Evolutionary conservation across 2,888 invertebrate species (phyloP), one percentile per base, ranked within the genome.

Genomic region (Folsomia manolachei): DNA sequence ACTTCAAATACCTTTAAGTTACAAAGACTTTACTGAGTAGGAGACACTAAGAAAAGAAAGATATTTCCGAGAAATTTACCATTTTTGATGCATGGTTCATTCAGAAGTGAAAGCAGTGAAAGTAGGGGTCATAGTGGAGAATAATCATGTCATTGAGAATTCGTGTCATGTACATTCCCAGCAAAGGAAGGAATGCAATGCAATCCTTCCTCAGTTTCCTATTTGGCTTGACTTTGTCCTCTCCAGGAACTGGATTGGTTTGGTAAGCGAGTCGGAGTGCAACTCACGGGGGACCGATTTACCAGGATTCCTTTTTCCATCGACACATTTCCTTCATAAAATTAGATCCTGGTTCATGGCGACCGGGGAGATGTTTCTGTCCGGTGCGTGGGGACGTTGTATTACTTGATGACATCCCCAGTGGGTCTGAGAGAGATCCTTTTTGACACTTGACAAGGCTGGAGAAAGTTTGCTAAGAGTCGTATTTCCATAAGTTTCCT

Each of bases 301-400:
- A 7, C n/a, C n/a, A 7, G 56, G 56, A 56, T 56, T 56, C 56
- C 56, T 56, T 18, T 11, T 19, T 56, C 56, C 56, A 56, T 56
- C 56, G 56, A 56, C 56, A 56, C 56, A 56, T 56, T 56, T 56
- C 56, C 56, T n/a, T 21, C 56, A 56, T 56, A 56, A 56, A 56
- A 56, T 56, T 56, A 56, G 56, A 56, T 56, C n/a, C n/a, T 4
- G 56, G 39, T 4, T 14, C 14, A 14, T 14, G 39, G 14, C 39
- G 39, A 56, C 18, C 11, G n/a, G 11, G 56, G 7, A 7, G 56
- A 56, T 56, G 56, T 21, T 19, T 4, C 21, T 56, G n/a, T 18
- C 18, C 18, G 21, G 56, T 21, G 14, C 56, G 7, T 56, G 11
- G 7, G 7, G 19, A 56, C 19, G 4, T n/a, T 19, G 4, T n/a